Conservation (phyloP, 2,888 invertebrate genomes). For the Ormia ochracea region DNA sequence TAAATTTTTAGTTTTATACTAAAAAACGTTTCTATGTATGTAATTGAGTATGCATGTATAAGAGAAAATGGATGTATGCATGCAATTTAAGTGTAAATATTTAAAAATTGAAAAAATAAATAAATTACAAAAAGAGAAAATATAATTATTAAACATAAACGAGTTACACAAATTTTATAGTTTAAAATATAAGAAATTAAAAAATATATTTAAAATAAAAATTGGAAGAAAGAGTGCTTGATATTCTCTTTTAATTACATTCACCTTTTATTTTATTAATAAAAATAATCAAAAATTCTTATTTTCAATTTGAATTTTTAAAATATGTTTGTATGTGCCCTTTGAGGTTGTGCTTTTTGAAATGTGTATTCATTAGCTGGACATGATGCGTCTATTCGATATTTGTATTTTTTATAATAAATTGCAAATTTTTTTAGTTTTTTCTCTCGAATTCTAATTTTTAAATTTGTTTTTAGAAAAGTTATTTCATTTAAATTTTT, state of each 20-base stretch:
- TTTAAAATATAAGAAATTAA: neutral
- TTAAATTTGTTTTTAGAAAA: too few species aligned
- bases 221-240: slow-evolving; percentile 37
- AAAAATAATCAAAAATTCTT: slow-evolving; percentile 28
- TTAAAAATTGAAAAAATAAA: slow-evolving; percentile 39
- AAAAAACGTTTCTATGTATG: slow-evolving; percentile 31
- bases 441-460: neutral
- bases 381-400: neutral
- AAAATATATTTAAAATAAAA: slow-evolving; percentile 12
- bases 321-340: too few species aligned
- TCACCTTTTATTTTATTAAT: neutral
- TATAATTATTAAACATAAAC: slow-evolving; percentile 17
- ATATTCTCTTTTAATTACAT: neutral
- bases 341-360: slow-evolving; percentile 30
- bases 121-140: slow-evolving; percentile 44
- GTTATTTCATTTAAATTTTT: too few species aligned
- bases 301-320: slow-evolving; percentile 51
- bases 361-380: neutral
- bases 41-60: slow-evolving; percentile 24
- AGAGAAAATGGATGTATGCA: slow-evolving; percentile 15
- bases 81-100: slow-evolving; percentile 39
- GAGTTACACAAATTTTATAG: slow-evolving; percentile 24
- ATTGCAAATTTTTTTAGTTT: slow-evolving; percentile 36
- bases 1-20: slow-evolving; percentile 33
- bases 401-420: slow-evolving; percentile 1